Conservation (phyloP, 2,113 vertebrate genomes). For the Elgaria multicarinata region DNA sequence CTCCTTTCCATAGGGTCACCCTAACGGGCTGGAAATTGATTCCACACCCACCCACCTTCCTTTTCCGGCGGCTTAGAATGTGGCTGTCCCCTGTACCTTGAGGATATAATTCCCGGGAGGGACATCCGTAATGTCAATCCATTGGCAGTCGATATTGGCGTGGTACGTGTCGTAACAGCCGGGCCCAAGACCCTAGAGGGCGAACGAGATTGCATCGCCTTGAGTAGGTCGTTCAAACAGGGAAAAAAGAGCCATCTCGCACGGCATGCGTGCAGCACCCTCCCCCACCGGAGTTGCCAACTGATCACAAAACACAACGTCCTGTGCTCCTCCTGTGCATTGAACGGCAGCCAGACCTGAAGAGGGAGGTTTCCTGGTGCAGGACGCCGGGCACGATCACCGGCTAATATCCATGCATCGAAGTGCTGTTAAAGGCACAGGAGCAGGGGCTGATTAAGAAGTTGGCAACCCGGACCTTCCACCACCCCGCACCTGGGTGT, state of each 20-base stretch:
- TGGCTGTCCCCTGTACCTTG: conserved; percentile 62
- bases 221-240: not conserved
- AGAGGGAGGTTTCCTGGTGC: not conserved
- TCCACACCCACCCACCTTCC: not conserved
- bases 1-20: too few species aligned
- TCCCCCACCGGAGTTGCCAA: not conserved
- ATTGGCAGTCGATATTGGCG: conserved; percentile 86
- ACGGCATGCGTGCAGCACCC: too few species aligned
- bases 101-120: conserved; percentile 82
- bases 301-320: not conserved
- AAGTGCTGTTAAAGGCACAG: not conserved
- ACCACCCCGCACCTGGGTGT: conserved; percentile 78
- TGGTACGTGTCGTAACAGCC: conserved; percentile 85
- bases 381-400: not conserved
- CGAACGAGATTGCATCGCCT: not conserved
- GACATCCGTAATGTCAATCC: conserved; percentile 85
- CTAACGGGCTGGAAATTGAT: too few species aligned
- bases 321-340: not conserved
- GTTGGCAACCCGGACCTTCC: too few species aligned
- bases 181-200: conserved; percentile 79
- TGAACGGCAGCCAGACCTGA: not conserved
- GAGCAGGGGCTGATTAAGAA: not conserved
- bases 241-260: too few species aligned
- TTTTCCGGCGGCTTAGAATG: accelerated
- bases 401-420: too few species aligned